Evolutionary conservation across 1,140 invertebrate genomes (phyloP).

Genomic region (Diorhabda sublineata): DNA sequence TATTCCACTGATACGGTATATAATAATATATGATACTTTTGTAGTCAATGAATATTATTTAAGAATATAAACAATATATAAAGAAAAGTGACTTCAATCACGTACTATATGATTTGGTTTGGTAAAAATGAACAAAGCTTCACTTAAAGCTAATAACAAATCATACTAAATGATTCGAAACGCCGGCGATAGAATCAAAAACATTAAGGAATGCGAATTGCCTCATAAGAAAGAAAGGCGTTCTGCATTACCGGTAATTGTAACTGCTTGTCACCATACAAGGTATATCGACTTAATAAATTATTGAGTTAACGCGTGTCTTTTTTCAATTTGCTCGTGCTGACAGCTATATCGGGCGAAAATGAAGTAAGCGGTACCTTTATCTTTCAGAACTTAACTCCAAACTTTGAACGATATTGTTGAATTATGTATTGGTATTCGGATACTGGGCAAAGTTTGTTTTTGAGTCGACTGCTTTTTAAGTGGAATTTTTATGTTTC

Average conservation of each 20-base stretch:
- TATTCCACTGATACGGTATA: too few species aligned
- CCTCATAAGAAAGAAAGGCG: neutral
- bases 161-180: neutral
- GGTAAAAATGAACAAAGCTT: too few species aligned
- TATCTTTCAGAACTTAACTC: neutral
- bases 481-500: too few species aligned
- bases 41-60: too few species aligned
- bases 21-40: too few species aligned
- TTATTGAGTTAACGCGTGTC: conserved; percentile 30
- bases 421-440: conserved; percentile 1
- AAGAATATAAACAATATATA: too few species aligned
- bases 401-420: neutral
- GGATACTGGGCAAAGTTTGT: neutral
- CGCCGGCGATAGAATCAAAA: neutral
- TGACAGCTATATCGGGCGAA: conserved; percentile 20
- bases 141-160: neutral
- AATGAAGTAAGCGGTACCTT: conserved; percentile 13
- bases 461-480: neutral
- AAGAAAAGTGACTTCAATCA: too few species aligned
- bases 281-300: conserved; percentile 29
- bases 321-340: conserved; percentile 22
- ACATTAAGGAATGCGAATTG: neutral
- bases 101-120: too few species aligned
- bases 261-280: conserved; percentile 29
- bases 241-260: conserved; percentile 22